Conservation (phyloP, 2,113 vertebrate species). For the Oreochromis aureus region DNA sequence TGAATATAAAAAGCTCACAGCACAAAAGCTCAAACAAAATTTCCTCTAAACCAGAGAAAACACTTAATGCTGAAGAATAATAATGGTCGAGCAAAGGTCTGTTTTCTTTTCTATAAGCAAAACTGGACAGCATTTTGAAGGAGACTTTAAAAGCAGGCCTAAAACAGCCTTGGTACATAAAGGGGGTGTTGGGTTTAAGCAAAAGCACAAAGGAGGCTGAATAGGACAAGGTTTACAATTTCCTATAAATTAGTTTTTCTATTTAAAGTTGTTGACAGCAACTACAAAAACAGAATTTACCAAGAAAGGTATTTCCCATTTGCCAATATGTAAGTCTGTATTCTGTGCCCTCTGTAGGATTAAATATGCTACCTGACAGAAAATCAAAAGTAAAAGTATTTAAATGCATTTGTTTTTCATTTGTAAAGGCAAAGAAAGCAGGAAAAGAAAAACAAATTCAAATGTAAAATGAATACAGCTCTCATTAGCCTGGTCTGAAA, state of each 20-base stretch:
- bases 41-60: background rate
- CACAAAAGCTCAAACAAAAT: background rate
- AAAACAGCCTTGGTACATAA: background rate
- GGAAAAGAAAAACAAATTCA: background rate
- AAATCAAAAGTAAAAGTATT: background rate
- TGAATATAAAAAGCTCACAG: background rate
- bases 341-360: background rate
- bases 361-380: background rate
- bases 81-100: background rate
- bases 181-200: background rate
- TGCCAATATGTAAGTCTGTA: background rate
- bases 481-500: background rate
- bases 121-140: background rate
- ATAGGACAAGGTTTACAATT: background rate
- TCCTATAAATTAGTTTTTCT: background rate
- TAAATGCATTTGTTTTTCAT: background rate
- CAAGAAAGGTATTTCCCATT: background rate
- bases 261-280: background rate
- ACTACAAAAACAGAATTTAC: background rate
- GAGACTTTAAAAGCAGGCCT: background rate
- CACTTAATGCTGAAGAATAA: background rate
- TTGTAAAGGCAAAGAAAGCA: background rate
- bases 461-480: background rate
- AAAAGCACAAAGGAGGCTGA: background rate
- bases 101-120: background rate